Evolutionary conservation across 1,140 invertebrate genomes (phyloP), one percentile per base, ranked within the genome.

Genomic region (Cydia splendana): DNA sequence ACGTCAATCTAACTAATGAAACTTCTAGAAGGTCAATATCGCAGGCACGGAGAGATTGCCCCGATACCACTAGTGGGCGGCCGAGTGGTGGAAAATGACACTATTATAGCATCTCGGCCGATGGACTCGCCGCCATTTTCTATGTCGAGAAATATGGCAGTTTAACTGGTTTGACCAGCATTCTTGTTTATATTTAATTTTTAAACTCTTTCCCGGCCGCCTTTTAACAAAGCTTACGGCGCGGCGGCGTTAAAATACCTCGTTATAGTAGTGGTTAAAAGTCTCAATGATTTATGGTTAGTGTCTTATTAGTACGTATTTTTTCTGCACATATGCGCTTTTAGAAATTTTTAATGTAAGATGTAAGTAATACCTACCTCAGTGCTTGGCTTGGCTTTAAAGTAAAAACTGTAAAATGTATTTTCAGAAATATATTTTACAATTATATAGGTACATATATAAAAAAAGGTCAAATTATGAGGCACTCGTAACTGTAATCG

Each of bases 101-200:
- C 34, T 71, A 71, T 71, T 71, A 38, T 71, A 38, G 67, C 67
- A 71, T 71, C 67, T 38, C 67, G 67, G 67, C 67, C 67, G 67
- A 69, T 69, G 65, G 65, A 71, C 67, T 45, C 67, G 65, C 38
- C 30, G 67, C 67, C 30, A 71, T 71, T 71, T 71, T 71, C 67
- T 71, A 71, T 71, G 30, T 42, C 67, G 67, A 71, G 67, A 71
- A 71, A 71, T 71, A 71, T 71, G 67, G 67, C 67, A 42, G 67
- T 38, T 71, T 71, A 71, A 71, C 67, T 71, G 67, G 67, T 71
- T 71, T 71, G 67, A 71, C 67, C 67, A 71, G 20, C 67, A 71
- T 71, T 71, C 67, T 71, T 71, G 34, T 71, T 71, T 20, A 71
- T 38, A 38, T 71, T 71, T 71, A 71, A 71, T 71, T 71, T 71